A percentile compares a stretch with the other conserved stretches of the same genome.
These are phyloP conservation scores for Brachypteracias leptosomus DNA, from an alignment of 2,113 vertebrate genomes.

Conservation along the genomic window DNA sequence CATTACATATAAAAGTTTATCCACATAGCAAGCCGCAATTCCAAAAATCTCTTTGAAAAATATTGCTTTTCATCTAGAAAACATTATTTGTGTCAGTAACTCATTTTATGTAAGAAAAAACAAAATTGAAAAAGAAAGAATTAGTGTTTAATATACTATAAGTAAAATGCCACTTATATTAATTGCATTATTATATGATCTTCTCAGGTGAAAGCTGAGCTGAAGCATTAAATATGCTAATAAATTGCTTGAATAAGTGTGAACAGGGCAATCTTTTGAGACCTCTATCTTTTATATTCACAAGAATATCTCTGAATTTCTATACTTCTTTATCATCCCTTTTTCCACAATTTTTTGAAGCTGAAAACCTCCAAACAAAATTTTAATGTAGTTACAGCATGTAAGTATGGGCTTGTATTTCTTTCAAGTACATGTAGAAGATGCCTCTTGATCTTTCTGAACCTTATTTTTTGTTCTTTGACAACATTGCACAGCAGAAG, in stretches of 20 bases:
- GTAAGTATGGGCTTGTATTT: not conserved
- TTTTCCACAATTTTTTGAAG: not conserved
- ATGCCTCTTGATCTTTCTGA: not conserved
- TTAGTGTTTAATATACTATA: not conserved
- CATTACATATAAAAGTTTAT: not conserved
- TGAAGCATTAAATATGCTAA: not conserved
- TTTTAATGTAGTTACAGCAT: not conserved
- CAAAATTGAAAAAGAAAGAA: not conserved
- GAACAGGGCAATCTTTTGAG: not conserved
- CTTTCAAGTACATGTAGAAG: not conserved
- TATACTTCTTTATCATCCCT: not conserved
- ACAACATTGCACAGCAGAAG: not conserved
- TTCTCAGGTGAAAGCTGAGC: not conserved
- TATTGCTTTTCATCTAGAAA: not conserved
- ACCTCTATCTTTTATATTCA: not conserved
- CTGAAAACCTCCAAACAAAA: not conserved
- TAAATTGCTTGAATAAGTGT: not conserved
- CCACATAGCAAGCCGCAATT: not conserved
- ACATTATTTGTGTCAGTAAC: not conserved
- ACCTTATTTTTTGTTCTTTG: not conserved
- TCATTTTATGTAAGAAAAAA: not conserved
- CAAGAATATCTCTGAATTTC: not conserved
- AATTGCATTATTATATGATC: not conserved
- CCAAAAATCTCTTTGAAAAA: not conserved
- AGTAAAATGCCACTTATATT: not conserved